These are phyloP conservation scores for Drosophila mimica DNA, from an alignment of 2,888 invertebrate genomes.

Conservation along the genomic window DNA sequence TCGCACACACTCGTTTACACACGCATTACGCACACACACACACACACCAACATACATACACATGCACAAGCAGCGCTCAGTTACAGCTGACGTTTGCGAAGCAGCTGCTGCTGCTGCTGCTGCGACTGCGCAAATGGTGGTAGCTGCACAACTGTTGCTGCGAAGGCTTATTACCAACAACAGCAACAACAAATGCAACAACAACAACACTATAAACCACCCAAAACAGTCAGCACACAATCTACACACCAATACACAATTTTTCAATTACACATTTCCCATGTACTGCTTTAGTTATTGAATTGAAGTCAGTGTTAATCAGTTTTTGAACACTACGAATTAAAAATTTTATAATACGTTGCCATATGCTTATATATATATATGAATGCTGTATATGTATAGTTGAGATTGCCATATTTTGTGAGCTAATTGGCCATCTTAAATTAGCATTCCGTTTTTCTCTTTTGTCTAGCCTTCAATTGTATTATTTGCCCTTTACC, in stretches of 20 bases:
- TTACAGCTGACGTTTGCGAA: slow-evolving; percentile 51
- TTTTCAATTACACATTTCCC: slow-evolving; percentile 5
- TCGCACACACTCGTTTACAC: slow-evolving; percentile 17
- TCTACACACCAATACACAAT: slow-evolving; percentile 1
- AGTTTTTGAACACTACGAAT: not conserved
- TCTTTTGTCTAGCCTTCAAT: slow-evolving; percentile 27
- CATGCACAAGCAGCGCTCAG: slow-evolving; percentile 19
- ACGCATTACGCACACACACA: slow-evolving; percentile 19
- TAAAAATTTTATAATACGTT: slow-evolving; percentile 19
- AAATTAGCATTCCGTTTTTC: slow-evolving; percentile 1
- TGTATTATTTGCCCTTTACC: slow-evolving; percentile 9
- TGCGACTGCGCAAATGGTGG: slow-evolving; percentile 50
- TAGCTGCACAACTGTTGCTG: slow-evolving; percentile 66
- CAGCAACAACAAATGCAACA: not conserved
- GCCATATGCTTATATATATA: slow-evolving; percentile 39
- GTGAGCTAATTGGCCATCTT: not conserved
- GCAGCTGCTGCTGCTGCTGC: slow-evolving; percentile 69
- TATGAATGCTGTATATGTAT: not conserved
- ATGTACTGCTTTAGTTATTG: not conserved
- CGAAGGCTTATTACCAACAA: slow-evolving; percentile 12
- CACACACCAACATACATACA: slow-evolving; percentile 17
- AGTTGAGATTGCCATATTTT: slow-evolving; percentile 13
- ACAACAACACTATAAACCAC: not conserved
- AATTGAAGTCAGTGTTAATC: slow-evolving; percentile 1
- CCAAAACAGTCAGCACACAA: not conserved